Evolutionary conservation across 2,888 invertebrate genomes (phyloP).

Genomic region (Ashinkailepas kermadecensis): DNA sequence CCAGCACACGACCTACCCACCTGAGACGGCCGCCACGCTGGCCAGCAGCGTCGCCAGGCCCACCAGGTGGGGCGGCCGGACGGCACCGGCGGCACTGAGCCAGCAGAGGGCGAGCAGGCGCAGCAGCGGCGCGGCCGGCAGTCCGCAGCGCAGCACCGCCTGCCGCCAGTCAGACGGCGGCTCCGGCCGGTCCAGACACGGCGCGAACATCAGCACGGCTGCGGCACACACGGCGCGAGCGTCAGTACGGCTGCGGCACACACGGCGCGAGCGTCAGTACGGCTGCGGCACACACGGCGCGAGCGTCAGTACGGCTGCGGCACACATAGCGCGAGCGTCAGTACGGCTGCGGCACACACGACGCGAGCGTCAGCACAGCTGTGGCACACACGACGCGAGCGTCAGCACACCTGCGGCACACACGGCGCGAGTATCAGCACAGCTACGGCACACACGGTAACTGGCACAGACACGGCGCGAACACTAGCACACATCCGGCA

Average conservation of each 20-base stretch:
- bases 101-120: conserved; percentile 8
- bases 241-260: too few species aligned
- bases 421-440: too few species aligned
- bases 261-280: too few species aligned
- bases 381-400: background rate
- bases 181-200: background rate
- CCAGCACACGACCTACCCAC: background rate
- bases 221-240: background rate
- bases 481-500: too few species aligned
- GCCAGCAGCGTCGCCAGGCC: background rate
- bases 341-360: background rate
- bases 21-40: background rate
- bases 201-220: background rate
- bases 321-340: background rate
- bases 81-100: background rate
- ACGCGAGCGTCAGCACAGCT: background rate
- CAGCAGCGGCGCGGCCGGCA: background rate
- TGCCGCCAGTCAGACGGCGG: background rate
- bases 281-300: too few species aligned
- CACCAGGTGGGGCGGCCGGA: background rate
- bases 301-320: background rate
- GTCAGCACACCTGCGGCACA: too few species aligned
- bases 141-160: background rate
- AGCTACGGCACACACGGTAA: too few species aligned
- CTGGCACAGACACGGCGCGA: too few species aligned